Percentiles rank a stretch among this genome's conserved stretches.
These are phyloP conservation scores for Macrosiphum euphorbiae DNA, from an alignment of 2,888 invertebrate species.

Conservation along the genomic window DNA sequence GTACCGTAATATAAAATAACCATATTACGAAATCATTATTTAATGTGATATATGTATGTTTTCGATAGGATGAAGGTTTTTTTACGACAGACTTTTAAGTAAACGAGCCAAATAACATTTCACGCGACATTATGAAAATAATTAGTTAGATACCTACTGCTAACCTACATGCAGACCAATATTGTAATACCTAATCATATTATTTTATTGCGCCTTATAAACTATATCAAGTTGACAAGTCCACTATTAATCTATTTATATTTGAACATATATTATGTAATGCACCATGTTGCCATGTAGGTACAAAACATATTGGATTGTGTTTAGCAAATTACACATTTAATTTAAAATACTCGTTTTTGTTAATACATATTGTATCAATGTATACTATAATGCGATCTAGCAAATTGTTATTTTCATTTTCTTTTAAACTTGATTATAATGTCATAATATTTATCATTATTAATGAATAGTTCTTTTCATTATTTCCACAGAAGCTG, in stretches of 20 bases:
- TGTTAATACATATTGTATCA: not conserved
- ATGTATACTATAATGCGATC: not conserved
- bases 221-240: slow-evolving; percentile 1
- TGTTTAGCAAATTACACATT: not conserved
- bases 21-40: not conserved
- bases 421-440: not conserved
- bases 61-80: slow-evolving; percentile 41
- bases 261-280: not conserved
- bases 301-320: not conserved
- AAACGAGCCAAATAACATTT: not conserved
- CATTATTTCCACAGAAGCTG: not conserved
- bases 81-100: slow-evolving; percentile 48
- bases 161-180: not conserved
- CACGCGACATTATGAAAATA: not conserved
- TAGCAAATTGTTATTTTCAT: not conserved
- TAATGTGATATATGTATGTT: not conserved
- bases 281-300: not conserved
- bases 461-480: not conserved
- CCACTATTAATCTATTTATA: not conserved
- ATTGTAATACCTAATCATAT: not conserved
- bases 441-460: not conserved
- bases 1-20: not conserved
- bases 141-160: not conserved
- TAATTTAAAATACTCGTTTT: not conserved
- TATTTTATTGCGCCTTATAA: not conserved